Base-by-base conservation (phyloP, 1,140 invertebrate species). In the Eurosta solidaginis region DNA sequence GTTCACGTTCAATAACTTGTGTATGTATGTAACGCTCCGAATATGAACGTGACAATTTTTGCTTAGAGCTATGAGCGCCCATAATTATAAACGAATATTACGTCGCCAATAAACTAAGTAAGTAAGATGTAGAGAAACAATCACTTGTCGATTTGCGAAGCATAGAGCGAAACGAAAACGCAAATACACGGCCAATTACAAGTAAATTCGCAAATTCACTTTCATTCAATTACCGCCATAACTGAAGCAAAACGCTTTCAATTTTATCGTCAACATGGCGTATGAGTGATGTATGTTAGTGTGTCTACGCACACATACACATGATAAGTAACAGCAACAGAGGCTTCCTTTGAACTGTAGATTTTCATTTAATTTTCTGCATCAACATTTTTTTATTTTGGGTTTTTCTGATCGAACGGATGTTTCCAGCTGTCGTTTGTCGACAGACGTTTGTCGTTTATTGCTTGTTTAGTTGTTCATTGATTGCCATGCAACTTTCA, bases 41-140 rank as follows among this genome's bases (percentile, higher is more conserved):
- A 80, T 89, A 89, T 77, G 88, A 89, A 81, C 91, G 89, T 81
- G 90, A 90, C 73, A 93, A 88, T 88, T 92, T 92, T 86, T 92
- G 91, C 87, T 92, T 93, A 63, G 92, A 92, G 80, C 91, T 91
- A 87, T 92, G 91, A 80, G 91, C 91, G 77, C 92, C 92, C 92
- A 93, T 92, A n/a, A n/a, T n/a, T n/a, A n/a, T n/a, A n/a, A n/a
- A n/a, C n/a, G n/a, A n/a, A n/a, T n/a, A n/a, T 89, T 84, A 87
- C 82, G 52, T 83, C 33, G 36, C 0, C 36, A 54, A 14, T n/a
- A n/a, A n/a, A n/a, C n/a, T n/a, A n/a, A n/a, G n/a, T n/a, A n/a
- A n/a, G 25, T 79, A 17, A 7, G 36, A 68, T 22, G 22, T 52
- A 27, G 42, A n/a, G 42, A 27, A 17, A 29, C 12, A 47, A 68